Evolutionary conservation across 2,888 invertebrate species (phyloP), one percentile per base, ranked within the genome.

Genomic region (Tipula unca): DNA sequence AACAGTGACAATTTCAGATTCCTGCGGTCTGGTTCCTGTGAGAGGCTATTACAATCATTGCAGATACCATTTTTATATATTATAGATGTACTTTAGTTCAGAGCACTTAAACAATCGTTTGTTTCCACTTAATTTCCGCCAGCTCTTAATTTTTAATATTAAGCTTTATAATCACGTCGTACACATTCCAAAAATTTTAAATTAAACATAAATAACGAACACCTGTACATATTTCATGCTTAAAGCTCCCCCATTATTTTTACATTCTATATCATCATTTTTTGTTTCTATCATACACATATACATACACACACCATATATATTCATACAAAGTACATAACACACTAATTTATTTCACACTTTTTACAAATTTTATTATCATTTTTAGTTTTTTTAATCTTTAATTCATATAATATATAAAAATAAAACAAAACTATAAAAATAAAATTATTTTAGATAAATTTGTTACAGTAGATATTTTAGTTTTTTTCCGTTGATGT

Each of bases 141-240:
- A 54, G 1, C n/a, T 54, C 48, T 17, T 17, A 54, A 54, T 5
- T n/a, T 17, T 17, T 54, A 17, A 17, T 54, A 54, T 25, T 69
- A 69, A 69, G 69, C 69, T 69, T 69, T 69, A 69, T 69, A 69
- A 69, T 69, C 69, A 69, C 69, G 69, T 69, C 69, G 69, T 69
- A 69, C 69, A 69, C 69, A 69, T 14, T n/a, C 8, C n/a, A n/a
- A 3, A n/a, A 48, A 48, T 5, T 48, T 69, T 69, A 69, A 69
- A 69, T 69, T 69, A 69, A 69, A 69, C 69, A 69, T 69, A 69
- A 69, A 69, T 69, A 69, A 69, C 69, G 69, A 69, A 69, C 69
- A 69, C 69, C 69, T 69, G 69, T n/a, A 69, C 69, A 69, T 69
- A 69, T 69, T 69, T 69, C 25, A 69, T 69, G 69, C 69, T 69